Conservation (phyloP, 2,888 invertebrate species). For the Metellina segmentata region DNA sequence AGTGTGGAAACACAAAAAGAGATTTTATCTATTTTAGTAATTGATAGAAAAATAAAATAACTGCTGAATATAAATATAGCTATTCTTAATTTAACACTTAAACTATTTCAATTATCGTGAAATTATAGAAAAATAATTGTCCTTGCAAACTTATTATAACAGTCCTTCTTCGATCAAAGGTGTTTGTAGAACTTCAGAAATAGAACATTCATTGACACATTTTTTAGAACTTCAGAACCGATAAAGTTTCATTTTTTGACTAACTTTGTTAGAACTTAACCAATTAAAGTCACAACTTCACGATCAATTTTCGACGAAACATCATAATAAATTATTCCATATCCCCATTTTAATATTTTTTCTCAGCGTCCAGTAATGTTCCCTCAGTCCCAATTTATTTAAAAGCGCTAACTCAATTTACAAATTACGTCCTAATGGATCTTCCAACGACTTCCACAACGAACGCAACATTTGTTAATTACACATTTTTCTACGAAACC, state of each 20-base stretch:
- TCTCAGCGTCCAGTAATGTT: not conserved
- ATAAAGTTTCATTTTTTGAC: not conserved
- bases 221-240: not conserved
- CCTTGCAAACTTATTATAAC: no score
- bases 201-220: no score
- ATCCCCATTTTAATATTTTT: not conserved
- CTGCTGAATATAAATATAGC: no score
- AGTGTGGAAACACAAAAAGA: no score
- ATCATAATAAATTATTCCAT: not conserved
- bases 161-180: no score
- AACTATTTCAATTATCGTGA: no score
- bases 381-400: not conserved
- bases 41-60: no score
- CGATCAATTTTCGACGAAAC: not conserved
- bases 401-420: slow-evolving; percentile 20
- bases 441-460: not conserved
- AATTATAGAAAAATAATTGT: no score
- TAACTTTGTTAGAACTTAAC: not conserved
- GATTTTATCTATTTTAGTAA: no score
- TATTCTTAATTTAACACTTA: no score
- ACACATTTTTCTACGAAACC: slow-evolving; percentile 6
- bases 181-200: no score
- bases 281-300: not conserved
- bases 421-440: slow-evolving; percentile 25
- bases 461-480: slow-evolving; percentile 27